Base-by-base conservation (phyloP, 2,888 invertebrate species). In the Pachliopta kotzebuea region DNA sequence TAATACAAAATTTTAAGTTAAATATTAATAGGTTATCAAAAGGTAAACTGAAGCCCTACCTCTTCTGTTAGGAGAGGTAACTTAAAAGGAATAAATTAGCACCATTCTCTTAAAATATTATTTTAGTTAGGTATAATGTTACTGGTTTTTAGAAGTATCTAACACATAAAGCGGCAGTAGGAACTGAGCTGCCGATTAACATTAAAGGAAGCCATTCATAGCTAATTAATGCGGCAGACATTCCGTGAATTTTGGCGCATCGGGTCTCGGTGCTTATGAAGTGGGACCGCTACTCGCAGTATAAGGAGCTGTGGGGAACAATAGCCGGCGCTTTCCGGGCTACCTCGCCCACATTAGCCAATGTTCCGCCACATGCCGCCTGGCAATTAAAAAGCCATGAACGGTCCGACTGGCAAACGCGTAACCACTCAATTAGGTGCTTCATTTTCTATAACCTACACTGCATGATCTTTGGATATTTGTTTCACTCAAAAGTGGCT, bases 301-400 rank as follows among this genome's bases (percentile, higher is more conserved):
- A 88, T 88, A 90, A 84, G 88, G 88, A 84, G 81, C 75, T 74
- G 74, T 71, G 75, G 69, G 69, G 70, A 89, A 90, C 89, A 90
- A 90, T 88, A 79, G 86, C 75, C 81, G 81, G 80, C 86, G 76
- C 79, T 78, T 85, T 84, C 85, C 84, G 83, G 83, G 79, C 75
- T 78, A 74, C 83, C 82, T 78, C 83, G 83, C 74, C 80, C 77
- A 83, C 84, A 85, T 88, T 85, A 85, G 87, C 79, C 74, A 88
- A 86, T 86, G 84, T 86, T 80, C 80, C 76, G 76, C 81, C 81
- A 79, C 79, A 85, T 84, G 83, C 79, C 76, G 77, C 74, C 76
- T 74, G 80, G 86, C 83, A 86, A 90, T 90, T 89, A 90, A 88
- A 90, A 86, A 83, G 80, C 83, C 80, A 88, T 87, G 83, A 86